Base-by-base conservation (phyloP, 2,797 vertebrate genomes). In the Megaceryle alcyon region DNA sequence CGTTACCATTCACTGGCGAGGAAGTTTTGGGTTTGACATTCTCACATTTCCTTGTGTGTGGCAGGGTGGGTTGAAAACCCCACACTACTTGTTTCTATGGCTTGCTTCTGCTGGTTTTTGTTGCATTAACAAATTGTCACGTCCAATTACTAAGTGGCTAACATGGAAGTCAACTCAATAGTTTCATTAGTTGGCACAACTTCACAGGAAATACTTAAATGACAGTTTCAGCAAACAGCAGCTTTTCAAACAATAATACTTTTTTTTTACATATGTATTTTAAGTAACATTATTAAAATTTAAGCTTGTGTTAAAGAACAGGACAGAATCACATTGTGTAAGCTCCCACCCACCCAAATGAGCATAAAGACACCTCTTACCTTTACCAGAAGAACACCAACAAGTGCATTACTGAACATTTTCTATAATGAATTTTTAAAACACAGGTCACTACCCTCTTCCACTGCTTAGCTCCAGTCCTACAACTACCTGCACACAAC, bases 201-300 rank as follows among this genome's bases (percentile, higher is more conserved):
- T 91, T 97, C 94, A 98, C 96, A 97, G 88, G 93, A 97, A 97
- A 98, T 97, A 98, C 97, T 97, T 97, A 97, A 92, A 91, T 89
- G 92, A 98, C 93, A 97, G 89, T 94, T 97, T 96, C 88, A 97
- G 97, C 96, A 97, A 97, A 98, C 95, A 97, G 97, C 96, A 98
- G 97, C 97, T 98, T 98, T 94, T 97, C 94, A 94, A 98, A 98
- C 93, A 95, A 60, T 95, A 98, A 97, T 96, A 97, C 96, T 98
- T 96, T 94, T 97, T 97, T 12, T 23, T 96, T 96, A 96, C 96
- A 97, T 89, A 96, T 3, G 65, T 91, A 95, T 96, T 92, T 97
- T 97, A 98, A 97, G 97, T 96, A 97, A 98, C 86, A 88, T 94
- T 75, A 96, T 97, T 98, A 97, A 97, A 90, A 97, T 94, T 89